Conservation (phyloP, 2,797 vertebrate species). For the Paramormyrops hopkinsi region DNA sequence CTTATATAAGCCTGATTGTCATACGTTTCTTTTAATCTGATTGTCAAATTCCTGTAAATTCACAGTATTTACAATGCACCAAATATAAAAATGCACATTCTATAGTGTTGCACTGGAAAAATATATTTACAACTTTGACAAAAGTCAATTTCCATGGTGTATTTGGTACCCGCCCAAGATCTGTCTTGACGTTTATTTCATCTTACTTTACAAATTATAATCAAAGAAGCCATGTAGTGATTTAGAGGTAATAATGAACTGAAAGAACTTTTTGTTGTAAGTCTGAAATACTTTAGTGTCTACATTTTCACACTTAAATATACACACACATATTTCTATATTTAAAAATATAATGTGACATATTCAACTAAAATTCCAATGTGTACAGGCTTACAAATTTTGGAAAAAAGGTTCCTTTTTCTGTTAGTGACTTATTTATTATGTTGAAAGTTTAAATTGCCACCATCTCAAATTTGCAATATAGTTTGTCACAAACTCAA, state of each 20-base stretch:
- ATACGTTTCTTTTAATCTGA: neutral
- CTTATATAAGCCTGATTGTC: neutral
- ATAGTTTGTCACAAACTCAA: neutral
- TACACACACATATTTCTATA: neutral
- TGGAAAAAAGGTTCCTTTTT: neutral
- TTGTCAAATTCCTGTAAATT: neutral
- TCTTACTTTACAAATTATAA: neutral
- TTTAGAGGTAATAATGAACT: neutral
- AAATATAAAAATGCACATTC: constrained; percentile 3
- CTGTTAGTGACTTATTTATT: neutral
- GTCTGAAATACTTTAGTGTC: neutral
- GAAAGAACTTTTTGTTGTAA: neutral
- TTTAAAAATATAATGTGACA: neutral
- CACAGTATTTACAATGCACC: neutral
- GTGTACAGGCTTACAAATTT: neutral
- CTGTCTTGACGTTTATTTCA: neutral
- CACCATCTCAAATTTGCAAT: neutral
- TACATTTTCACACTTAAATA: neutral
- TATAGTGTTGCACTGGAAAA: neutral
- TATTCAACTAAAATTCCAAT: neutral
- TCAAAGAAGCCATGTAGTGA: neutral
- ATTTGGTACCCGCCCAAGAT: constrained; percentile 4
- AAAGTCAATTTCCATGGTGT: neutral
- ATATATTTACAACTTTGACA: neutral
- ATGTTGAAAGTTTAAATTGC: neutral